Percentiles rank a stretch among this genome's conserved stretches.
These are phyloP conservation scores for Lycocerus yunnanus DNA, from an alignment of 2,888 invertebrate genomes.

Conservation along the genomic window DNA sequence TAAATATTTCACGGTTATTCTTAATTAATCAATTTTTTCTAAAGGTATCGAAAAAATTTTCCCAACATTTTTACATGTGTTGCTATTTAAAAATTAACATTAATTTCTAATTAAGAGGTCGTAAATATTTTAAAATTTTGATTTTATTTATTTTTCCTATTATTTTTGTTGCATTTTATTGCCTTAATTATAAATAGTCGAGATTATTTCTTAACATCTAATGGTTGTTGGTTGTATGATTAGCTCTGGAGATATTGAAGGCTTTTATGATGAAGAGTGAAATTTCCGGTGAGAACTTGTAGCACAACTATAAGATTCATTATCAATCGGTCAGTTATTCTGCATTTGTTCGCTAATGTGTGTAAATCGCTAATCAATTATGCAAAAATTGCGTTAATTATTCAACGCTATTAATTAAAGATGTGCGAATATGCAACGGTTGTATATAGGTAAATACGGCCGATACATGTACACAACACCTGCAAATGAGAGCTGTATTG, in stretches of 20 bases:
- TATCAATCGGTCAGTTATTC: conserved; percentile 9
- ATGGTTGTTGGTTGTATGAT: conserved; percentile 6
- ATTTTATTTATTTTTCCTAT: background rate
- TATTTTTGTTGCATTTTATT: background rate
- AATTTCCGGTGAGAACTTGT: conserved; percentile 6
- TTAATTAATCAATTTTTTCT: background rate
- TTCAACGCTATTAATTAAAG: conserved; percentile 25
- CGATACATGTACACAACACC: conserved; percentile 32
- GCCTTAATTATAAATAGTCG: background rate
- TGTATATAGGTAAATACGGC: conserved; percentile 11
- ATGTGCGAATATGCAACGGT: conserved; percentile 13
- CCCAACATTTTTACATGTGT: background rate
- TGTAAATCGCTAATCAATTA: conserved; percentile 18
- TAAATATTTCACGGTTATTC: background rate
- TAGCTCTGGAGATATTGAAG: conserved; percentile 4
- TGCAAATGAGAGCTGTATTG: conserved; percentile 40
- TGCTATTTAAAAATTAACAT: background rate
- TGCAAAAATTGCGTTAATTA: conserved; percentile 21
- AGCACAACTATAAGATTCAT: background rate
- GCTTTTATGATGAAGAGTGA: conserved; percentile 8
- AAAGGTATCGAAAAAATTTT: background rate
- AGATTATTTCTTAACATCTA: background rate
- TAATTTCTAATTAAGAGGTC: background rate
- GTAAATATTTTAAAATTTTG: background rate
- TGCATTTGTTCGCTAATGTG: conserved; percentile 2